Base-by-base conservation (phyloP, 2,888 invertebrate genomes). In the Lysandra bellargus region DNA sequence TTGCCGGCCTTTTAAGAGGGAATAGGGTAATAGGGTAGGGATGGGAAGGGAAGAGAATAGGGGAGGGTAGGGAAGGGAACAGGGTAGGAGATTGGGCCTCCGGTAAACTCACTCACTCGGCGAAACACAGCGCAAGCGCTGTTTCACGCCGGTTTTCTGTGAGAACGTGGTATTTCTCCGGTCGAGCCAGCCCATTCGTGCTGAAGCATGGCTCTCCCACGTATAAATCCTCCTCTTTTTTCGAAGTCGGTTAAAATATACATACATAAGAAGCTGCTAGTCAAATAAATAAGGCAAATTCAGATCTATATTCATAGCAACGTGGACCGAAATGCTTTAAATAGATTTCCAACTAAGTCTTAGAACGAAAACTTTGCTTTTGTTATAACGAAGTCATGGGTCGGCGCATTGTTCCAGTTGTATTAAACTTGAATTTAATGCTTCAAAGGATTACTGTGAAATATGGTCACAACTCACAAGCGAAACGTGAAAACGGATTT, bases 341-440 rank as follows among this genome's bases (percentile, higher is more conserved):
- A 76, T 75, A 78, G 80, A 81, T 81, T 82, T 83, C 83, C 91
- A 92, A 90, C 89, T 87, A 88, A 88, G 88, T 89, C 91, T 91
- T 88, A 89, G 88, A 89, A 90, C 87, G 89, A 89, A 91, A 93
- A 92, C 91, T 92, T 92, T 87, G 87, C 88, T 87, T 91, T 92
- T 92, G 92, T 92, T 90, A 88, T 88, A 85, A 86, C 87, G 86
- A 89, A 89, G 88, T 88, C 89, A 87, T 87, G 89, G 90, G 89
- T 87, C 88, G 83, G 77, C 87, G 89, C 91, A 91, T 92, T 92
- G 92, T 92, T 92, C 91, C 89, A 90, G 86, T 92, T 92, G 90
- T 91, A 92, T 92, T 92, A 91, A 90, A 92, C 88, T 90, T 88
- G 86, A 88, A 90, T 91, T 92, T 90, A 90, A 90, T 91, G 91